Percentiles rank a stretch among this genome's conserved stretches.
Evolutionary conservation across 2,888 invertebrate genomes (phyloP).

Genomic region (Rhagonycha fulva): DNA sequence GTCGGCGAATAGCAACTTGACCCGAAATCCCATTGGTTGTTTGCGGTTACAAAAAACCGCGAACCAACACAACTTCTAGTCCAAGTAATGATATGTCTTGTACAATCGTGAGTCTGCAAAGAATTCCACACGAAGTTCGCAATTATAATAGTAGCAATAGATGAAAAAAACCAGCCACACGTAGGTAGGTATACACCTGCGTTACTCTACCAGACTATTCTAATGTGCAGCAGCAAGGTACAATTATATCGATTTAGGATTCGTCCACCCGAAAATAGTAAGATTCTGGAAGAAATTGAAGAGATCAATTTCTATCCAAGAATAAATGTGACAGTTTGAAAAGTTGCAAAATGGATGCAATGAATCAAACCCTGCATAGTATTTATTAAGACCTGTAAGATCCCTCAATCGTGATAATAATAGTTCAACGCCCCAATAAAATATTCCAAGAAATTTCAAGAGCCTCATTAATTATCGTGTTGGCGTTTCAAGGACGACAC

Average conservation of each 20-base stretch:
- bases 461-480: slow-evolving; percentile 54
- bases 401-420: slow-evolving; percentile 24
- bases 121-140: slow-evolving; percentile 9
- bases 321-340: not conserved
- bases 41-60: slow-evolving; percentile 56
- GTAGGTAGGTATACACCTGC: not conserved
- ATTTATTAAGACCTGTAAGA: not conserved
- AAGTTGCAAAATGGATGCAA: not conserved
- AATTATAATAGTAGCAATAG: not conserved
- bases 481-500: slow-evolving; percentile 55
- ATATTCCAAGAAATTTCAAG: slow-evolving; percentile 25
- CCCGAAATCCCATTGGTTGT: slow-evolving; percentile 51
- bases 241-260: not conserved
- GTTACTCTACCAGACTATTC: not conserved
- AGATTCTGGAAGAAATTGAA: not conserved
- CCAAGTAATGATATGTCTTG: slow-evolving; percentile 62
- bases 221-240: not conserved
- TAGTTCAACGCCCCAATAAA: slow-evolving; percentile 38
- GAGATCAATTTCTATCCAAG: not conserved
- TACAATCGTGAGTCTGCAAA: slow-evolving; percentile 54
- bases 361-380: not conserved
- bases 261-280: not conserved
- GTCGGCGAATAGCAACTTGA: slow-evolving; percentile 43
- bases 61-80: slow-evolving; percentile 47
- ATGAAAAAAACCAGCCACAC: not conserved